Evolutionary conservation across 2,113 vertebrate species (phyloP), one percentile per base, ranked within the genome.

Genomic region (Vidua macroura): DNA sequence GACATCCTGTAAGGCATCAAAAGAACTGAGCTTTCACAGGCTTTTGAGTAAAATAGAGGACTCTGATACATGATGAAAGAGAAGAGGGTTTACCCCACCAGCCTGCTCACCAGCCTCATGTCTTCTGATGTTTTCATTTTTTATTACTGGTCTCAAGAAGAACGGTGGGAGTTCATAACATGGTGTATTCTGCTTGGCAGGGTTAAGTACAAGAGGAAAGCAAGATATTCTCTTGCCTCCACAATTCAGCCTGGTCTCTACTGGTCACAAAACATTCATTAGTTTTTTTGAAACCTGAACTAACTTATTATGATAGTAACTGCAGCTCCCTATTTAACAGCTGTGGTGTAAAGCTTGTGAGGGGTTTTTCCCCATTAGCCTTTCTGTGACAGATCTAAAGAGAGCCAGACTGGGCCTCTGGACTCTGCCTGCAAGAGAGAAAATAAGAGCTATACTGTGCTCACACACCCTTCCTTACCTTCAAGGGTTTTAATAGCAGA

Each of bases 401-500:
- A 11, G 27, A 82, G 19, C 23, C 52, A 41, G n/a, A 52, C 13
- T 41, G 24, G 5, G 4, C n/a, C 52, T 43, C 82, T 7, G 2
- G 49, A 64, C 53, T 73, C 18, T 25, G 74, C 24, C 68, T 70
- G 15, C n/a, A 58, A 17, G 21, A 75, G 27, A 13, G 30, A 68
- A 64, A 18, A 30, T 53, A 56, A 16, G n/a, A 70, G 48, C 39
- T 79, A 21, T 48, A 33, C 43, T 48, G 28, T 55, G 81, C 22
- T 68, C 63, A 86, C 48, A 51, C 30, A 15, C 8, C 46, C 91
- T 96, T 96, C 64, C 96, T 96, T 96, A 98, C 98, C 98, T 97
- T 98, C 98, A 44, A 98, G 96, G 15, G 98, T 98, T 97, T 98
- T 98, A 95, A 98, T 95, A 70, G 98, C 97, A 44, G 98, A 98